These are phyloP conservation scores for Polyommatus icarus DNA, from an alignment of 2,888 invertebrate genomes.

Conservation along the genomic window DNA sequence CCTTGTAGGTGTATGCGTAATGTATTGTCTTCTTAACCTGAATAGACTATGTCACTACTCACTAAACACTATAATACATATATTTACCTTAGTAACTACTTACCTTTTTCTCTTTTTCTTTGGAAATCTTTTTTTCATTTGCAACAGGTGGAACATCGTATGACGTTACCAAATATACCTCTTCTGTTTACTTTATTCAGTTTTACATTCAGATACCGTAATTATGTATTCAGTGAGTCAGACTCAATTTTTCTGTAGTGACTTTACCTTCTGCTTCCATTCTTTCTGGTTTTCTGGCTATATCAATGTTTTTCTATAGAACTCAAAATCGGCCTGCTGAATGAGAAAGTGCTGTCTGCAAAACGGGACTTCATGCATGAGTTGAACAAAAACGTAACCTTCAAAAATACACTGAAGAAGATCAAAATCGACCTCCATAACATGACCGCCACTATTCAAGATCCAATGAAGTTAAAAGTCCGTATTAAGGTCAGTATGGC, in stretches of 20 bases:
- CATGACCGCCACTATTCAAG: constrained; percentile 88
- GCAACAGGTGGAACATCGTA: too few relatives aligned
- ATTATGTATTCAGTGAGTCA: too few relatives aligned
- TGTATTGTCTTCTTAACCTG: too few relatives aligned
- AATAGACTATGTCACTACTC: too few relatives aligned
- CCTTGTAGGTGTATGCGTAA: too few relatives aligned
- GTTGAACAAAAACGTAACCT: constrained; percentile 79
- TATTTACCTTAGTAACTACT: too few relatives aligned
- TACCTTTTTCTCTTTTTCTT: too few relatives aligned
- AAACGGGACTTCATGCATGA: constrained; percentile 86
- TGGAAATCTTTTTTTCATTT: too few relatives aligned
- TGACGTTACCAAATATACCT: too few relatives aligned
- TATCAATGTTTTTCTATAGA: constrained; percentile 66
- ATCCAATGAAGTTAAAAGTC: constrained; percentile 83
- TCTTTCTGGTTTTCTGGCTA: background rate
- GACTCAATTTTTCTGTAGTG: too few relatives aligned
- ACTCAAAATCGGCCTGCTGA: constrained; percentile 86
- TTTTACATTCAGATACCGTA: background rate
- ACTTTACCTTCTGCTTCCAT: background rate
- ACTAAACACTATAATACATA: too few relatives aligned
- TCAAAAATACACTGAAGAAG: constrained; percentile 84
- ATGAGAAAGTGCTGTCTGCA: constrained; percentile 87
- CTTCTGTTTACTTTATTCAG: too few relatives aligned
- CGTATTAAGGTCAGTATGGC: constrained; percentile 70
- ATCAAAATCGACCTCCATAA: constrained; percentile 91